Base-by-base conservation (phyloP, 2,888 invertebrate genomes). In the Perithous albicinctus region DNA sequence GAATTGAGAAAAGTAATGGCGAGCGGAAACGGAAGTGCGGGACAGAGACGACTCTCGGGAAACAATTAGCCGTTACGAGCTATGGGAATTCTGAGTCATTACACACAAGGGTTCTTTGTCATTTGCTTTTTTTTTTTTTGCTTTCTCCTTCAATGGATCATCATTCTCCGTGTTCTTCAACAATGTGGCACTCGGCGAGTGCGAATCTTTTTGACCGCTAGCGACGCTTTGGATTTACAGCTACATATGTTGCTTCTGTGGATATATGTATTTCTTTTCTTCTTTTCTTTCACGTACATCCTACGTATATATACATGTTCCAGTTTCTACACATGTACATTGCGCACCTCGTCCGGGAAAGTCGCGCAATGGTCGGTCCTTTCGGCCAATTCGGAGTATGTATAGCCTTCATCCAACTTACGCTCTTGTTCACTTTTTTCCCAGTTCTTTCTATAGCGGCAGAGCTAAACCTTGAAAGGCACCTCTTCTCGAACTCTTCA, bases 401-500 rank as follows among this genome's bases (percentile, higher is more conserved):
- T 59, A 35, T 3, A 59, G 29, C 32, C 32, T 59, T 18, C 59
- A 15, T 32, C 32, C 59, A 15, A 59, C 8, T 59, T 32, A 18
- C 59, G 32, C 15, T 20, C 59, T 32, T 63, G 32, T 72, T 46
- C 32, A 32, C 29, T 18, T 66, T 23, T 54, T n/a, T n/a, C n/a
- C 51, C 18, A 41, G 41, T 64, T 26, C 32, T 63, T 66, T 70
- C 61, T 10, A 32, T 54, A 29, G 29, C 43, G 48, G 41, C 51
- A 59, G 64, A 43, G 29, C 54, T 46, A 63, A 78, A 78, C 78
- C 75, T 75, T 78, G 78, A 82, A 78, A 78, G 75, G 66, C 64
- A 59, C 82, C 69, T 78, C 70, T 78, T 77, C 46, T 43, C 67
- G 46, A 59, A 66, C 43, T 63, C 69, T 43, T 26, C 51, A 35